Evolutionary conservation across 2,113 vertebrate genomes (phyloP), one percentile per base, ranked within the genome.

Genomic region (Accipiter virgatus): DNA sequence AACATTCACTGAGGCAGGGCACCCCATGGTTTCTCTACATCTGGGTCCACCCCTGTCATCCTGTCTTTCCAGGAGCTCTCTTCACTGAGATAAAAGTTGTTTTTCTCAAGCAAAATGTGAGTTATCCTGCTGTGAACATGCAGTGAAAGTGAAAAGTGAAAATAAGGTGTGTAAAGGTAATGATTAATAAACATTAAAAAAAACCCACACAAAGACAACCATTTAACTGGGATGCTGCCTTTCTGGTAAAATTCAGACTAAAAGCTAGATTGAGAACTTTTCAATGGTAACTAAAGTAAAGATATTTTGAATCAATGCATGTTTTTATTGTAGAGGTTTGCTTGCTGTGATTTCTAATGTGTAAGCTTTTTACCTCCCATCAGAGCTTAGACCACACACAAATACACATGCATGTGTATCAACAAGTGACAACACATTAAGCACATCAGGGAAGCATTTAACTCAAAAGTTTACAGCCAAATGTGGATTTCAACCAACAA

Each of bases 131-230:
- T 75, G n/a, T 23, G 23, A 71, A 43, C 36, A 29, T 19, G 32
- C 50, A 70, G 6, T 53, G 27, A 53, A 53, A 65, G 31, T 53
- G 22, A 82, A 53, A 53, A 65, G 31, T 53, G 22, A 82, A 83
- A 87, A 82, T 38, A 38, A 68, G 10, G 14, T 47, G n/a, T 34
- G 22, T 74, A 66, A 78, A 62, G 9, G 7, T 40, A 47, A 53
- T 31, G 22, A 38, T 38, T 90, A 68, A 34, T 58, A 48, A 36
- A 52, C 5, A 73, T 12, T 6, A 16, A 4, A 4, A 58, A 55
- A 48, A n/a, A 0, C 1, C 7, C 42, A 15, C 42, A 15, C 15
- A 40, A 8, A 36, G 8, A 48, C 20, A 7, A 32, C 5, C 14
- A 15, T 74, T 63, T 72, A 18, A 34, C 32, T 63, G 25, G 16